Evolutionary conservation across 2,113 vertebrate genomes (phyloP).

Genomic region (Tragelaphus imberbis): DNA sequence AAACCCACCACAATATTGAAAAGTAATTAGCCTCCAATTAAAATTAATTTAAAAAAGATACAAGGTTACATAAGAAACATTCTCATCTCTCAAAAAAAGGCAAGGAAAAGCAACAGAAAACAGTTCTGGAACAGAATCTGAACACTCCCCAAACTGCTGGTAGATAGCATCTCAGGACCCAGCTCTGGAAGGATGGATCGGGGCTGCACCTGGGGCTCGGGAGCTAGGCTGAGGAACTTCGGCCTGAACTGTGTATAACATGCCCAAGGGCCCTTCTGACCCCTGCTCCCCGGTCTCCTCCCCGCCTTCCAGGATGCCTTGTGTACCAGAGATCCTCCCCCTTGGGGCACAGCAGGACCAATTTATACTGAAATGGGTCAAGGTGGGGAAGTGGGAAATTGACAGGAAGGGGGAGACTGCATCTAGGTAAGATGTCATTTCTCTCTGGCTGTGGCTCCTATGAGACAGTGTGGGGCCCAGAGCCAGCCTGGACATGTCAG

Average conservation of each 20-base stretch:
- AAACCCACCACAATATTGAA: background rate
- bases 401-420: background rate
- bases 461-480: background rate
- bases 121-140: background rate
- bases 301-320: background rate
- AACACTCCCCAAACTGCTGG: background rate
- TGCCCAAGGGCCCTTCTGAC: background rate
- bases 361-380: background rate
- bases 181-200: background rate
- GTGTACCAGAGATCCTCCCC: background rate
- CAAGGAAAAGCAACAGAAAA: background rate
- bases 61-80: background rate
- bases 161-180: no score
- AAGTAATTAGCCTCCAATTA: background rate
- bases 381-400: background rate
- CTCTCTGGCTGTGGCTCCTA: background rate
- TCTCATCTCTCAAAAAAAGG: background rate
- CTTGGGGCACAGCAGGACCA: background rate
- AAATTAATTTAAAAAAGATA: background rate
- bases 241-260: background rate
- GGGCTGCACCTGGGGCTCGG: background rate
- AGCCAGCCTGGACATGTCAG: background rate
- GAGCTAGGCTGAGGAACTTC: background rate
- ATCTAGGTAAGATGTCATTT: background rate
- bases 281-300: background rate